Percentiles rank a stretch among this genome's conserved stretches.
Conservation (phyloP, 2,113 vertebrate species). For the Gnathonemus echidnorhynchus region DNA sequence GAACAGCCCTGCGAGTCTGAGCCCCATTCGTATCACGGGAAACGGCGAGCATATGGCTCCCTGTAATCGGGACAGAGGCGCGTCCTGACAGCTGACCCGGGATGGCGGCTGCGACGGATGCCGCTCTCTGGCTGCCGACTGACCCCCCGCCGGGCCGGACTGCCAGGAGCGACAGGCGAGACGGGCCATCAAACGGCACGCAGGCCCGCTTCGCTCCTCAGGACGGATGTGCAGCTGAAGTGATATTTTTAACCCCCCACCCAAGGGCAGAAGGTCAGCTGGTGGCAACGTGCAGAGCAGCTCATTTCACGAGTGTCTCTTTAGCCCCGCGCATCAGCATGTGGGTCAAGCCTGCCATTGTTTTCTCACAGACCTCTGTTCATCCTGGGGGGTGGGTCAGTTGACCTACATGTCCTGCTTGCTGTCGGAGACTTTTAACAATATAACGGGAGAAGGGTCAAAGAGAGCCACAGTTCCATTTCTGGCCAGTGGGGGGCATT, state of each 20-base stretch:
- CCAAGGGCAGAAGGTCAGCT: background rate
- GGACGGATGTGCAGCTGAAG: background rate
- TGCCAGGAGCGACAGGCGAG: constrained; percentile 30
- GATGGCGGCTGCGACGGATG: constrained; percentile 27
- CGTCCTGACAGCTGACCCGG: constrained; percentile 31
- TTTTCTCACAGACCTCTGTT: background rate
- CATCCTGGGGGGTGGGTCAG: background rate
- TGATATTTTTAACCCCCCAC: constrained; percentile 32
- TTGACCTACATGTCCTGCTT: background rate
- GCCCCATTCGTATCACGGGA: background rate
- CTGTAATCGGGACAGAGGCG: background rate
- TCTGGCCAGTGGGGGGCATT: background rate
- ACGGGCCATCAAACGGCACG: constrained; percentile 19
- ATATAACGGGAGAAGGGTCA: background rate
- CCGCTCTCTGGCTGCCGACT: constrained; percentile 29
- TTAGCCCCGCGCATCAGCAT: background rate
- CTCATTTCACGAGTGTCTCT: background rate
- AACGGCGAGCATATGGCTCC: background rate
- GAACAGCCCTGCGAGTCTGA: no score
- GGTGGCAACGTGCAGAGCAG: constrained; percentile 5
- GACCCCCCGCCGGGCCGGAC: constrained; percentile 33
- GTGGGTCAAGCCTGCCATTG: background rate
- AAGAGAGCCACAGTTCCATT: background rate
- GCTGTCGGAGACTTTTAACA: background rate
- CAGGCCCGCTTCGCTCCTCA: constrained; percentile 16